Percentiles rank a stretch among this genome's conserved stretches.
These are phyloP conservation scores for Agrotis clavis DNA, from an alignment of 2,888 invertebrate genomes.

Conservation along the genomic window DNA sequence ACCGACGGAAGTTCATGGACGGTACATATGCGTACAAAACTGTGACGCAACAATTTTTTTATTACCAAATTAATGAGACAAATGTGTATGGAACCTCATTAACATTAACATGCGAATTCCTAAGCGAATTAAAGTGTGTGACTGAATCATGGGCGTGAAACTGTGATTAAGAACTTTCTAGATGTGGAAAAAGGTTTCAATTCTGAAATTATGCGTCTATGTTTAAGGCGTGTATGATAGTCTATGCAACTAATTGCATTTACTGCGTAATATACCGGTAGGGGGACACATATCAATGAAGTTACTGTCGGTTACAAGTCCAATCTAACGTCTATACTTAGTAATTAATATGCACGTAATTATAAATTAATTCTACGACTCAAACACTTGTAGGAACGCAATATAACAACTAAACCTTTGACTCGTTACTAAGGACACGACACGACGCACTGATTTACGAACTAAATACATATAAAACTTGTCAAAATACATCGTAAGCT, in stretches of 20 bases:
- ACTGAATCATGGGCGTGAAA: constrained; percentile 14
- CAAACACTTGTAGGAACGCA: neutral
- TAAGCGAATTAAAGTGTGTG: constrained; percentile 44
- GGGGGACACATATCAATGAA: neutral
- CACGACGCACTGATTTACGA: constrained; percentile 23
- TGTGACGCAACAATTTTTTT: constrained; percentile 71
- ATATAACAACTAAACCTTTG: constrained; percentile 28
- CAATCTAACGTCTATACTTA: neutral
- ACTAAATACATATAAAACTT: constrained; percentile 27
- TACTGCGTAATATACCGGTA: neutral
- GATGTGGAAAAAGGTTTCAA: neutral
- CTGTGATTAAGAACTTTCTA: constrained; percentile 33
- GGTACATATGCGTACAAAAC: constrained; percentile 61
- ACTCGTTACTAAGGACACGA: constrained; percentile 21
- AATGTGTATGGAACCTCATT: constrained; percentile 56
- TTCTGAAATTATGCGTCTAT: neutral
- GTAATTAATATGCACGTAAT: constrained; percentile 33
- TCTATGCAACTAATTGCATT: constrained; percentile 28
- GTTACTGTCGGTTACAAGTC: neutral
- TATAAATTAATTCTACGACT: constrained; percentile 2
- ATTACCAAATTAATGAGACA: constrained; percentile 67
- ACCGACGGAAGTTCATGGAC: constrained; percentile 89
- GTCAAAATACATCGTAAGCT: constrained; percentile 32
- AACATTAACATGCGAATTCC: constrained; percentile 58
- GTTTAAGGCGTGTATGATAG: neutral